A percentile compares a stretch with the other conserved stretches of the same genome.
These are phyloP conservation scores for Cyprinodon brontotheroides DNA, from an alignment of 2,113 vertebrate genomes.

Conservation along the genomic window DNA sequence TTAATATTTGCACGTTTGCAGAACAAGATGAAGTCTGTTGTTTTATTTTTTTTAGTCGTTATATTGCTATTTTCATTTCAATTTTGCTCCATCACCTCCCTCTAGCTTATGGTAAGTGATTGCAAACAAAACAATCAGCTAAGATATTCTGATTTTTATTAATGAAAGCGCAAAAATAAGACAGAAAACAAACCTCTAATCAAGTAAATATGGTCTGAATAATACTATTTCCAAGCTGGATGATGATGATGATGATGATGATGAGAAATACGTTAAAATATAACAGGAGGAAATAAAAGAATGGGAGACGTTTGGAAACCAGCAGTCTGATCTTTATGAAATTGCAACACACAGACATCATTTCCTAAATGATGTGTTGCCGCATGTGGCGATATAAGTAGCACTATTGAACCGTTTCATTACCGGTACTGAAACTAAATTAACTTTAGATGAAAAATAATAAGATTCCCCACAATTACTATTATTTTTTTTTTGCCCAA, in stretches of 20 bases:
- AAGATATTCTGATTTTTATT: not conserved
- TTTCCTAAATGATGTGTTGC: not conserved
- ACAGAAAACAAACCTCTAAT: not conserved
- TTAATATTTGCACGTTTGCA: conserved; percentile 7
- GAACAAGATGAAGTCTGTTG: conserved; percentile 14
- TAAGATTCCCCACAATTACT: not conserved
- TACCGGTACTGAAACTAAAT: not conserved
- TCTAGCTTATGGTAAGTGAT: not conserved
- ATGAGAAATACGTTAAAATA: not conserved
- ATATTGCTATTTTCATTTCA: conserved; percentile 1
- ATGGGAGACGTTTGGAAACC: too few species aligned
- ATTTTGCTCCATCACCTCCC: not conserved
- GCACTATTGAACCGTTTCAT: not conserved
- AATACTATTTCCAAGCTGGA: too few species aligned
- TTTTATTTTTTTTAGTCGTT: not conserved
- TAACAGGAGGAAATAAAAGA: not conserved
- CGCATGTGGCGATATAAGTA: not conserved
- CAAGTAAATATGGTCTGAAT: not conserved
- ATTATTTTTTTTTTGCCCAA: not conserved
- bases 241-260: not conserved
- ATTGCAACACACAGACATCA: too few species aligned
- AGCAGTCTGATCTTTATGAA: too few species aligned
- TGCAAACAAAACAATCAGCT: not conserved
- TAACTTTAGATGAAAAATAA: not conserved
- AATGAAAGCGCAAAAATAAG: not conserved